These are phyloP conservation scores for Caprella mutica DNA, from an alignment of 2,888 invertebrate genomes.

Conservation along the genomic window DNA sequence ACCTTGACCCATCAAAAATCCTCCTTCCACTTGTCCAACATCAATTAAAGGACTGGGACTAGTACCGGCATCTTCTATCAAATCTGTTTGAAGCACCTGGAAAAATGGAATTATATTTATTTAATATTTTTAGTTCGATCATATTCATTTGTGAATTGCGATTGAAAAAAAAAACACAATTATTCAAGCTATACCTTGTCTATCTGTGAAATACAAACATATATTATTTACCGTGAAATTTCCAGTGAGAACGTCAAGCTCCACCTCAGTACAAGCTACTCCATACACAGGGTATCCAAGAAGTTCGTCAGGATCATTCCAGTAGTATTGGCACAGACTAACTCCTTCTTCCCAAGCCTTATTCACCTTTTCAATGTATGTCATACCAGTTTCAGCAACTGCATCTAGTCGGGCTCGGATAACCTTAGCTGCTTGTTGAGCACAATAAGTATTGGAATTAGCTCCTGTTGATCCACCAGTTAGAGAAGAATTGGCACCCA, in stretches of 20 bases:
- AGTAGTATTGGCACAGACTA: constrained; percentile 1
- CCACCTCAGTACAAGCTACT: constrained; percentile 20
- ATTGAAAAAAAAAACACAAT: no score
- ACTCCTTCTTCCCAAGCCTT: not conserved
- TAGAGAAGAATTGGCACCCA: constrained; percentile 54
- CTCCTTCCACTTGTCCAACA: constrained; percentile 50
- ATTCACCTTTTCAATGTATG: not conserved
- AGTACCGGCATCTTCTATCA: constrained; percentile 36
- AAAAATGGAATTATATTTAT: no score
- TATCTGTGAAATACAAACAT: not conserved
- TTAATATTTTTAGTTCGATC: no score
- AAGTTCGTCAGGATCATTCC: constrained; percentile 14
- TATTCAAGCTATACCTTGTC: no score
- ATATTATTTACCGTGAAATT: constrained; percentile 14
- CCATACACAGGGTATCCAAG: constrained; percentile 18
- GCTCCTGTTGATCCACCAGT: constrained; percentile 62
- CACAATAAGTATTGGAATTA: constrained; percentile 45
- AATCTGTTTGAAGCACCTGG: constrained; percentile 26
- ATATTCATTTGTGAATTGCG: no score
- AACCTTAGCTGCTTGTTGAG: not conserved
- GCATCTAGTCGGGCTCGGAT: constrained; percentile 6
- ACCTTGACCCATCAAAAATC: constrained; percentile 61
- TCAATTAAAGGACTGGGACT: constrained; percentile 39
- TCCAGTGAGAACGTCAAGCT: constrained; percentile 26
- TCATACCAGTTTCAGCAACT: not conserved